Base-by-base conservation (phyloP, 1,140 invertebrate species). In the Lepidurus couesii region DNA sequence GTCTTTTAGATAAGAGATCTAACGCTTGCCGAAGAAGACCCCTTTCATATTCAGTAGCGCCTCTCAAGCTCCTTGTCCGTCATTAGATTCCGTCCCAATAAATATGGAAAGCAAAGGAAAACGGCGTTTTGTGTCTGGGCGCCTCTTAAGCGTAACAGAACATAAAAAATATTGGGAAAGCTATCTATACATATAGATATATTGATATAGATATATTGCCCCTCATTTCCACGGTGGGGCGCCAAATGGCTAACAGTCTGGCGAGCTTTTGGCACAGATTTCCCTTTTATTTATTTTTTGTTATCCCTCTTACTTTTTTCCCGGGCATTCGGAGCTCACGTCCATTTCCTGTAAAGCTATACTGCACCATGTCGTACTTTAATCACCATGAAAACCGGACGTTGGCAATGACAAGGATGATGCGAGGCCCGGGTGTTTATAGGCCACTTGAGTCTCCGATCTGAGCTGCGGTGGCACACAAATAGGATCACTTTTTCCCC, bases 301-400 rank as follows among this genome's bases (percentile, higher is more conserved):
- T 47, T 47, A 11, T 47, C 16, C 16, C 16, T 47, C 10, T 47
- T 47, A 11, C 16, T 47, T 47, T 47, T 11, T 47, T 47, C 45
- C 16, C 16, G 45, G 45, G 45, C 10, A 16, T 7, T 13, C 16
- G 13, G 13, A 16, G 8, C 53, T 16, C 16, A n/a, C 8, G 21
- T 13, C 21, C 53, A 65, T 65, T 65, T 65, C 53, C 53, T 13
- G 53, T 65, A 65, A 65, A 7, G 53, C 53, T 65, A 16, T 65
- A 65, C 53, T 16, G 8, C 21, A 65, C 13, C 53, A 21, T 65
- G 53, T 65, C 53, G 9, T 21, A 65, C 53, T 11, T 65, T 65
- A 65, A 65, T 65, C 8, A 65, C 53, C 53, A 65, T 65, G 53
- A 65, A 65, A 65, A 65, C 53, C 53, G 53, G 53, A 65, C 53